Base-by-base conservation (phyloP, 1,140 invertebrate genomes). In the Ephestia elutella region DNA sequence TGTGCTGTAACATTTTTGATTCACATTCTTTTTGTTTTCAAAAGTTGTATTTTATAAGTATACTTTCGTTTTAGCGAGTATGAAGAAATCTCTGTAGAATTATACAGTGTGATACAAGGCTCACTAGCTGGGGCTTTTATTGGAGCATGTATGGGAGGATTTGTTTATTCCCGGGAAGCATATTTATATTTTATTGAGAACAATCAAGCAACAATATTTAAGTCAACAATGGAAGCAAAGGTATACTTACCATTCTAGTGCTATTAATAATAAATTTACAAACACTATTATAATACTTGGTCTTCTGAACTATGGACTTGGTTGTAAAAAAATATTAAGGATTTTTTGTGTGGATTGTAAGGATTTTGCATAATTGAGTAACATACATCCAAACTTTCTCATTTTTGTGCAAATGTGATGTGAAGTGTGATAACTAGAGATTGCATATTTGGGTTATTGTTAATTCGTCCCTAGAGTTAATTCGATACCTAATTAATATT, bases 161-260 rank as follows among this genome's bases (percentile, higher is more conserved):
- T 93, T 65, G 67, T 84, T 11, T 75, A 88, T 66, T 92, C 92
- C n/a, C 87, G 89, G 68, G 67, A 71, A 1, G 90, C 92, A 17
- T 92, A 92, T 65, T 49, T 92, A n/a, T 89, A 92, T 56, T 95
- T 95, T 67, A 92, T 94, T 65, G 90, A 92, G 75, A 93, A 90
- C 54, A 95, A 95, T 88, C 89, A 94, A 85, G 94, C 93, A 8
- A 92, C 93, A 25, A 85, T 87, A 8, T 96, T 94, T 80, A 80
- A 82, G 49, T 91, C 89, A 59, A 92, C 93, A 51, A 78, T 92
- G 9, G 89, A 94, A 62, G 94, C 94, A 2, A 93, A 94, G 86
- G 93, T 93, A 89, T 21, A 15, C 3, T 3, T 15, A 49, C 18
- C n/a, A n/a, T n/a, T n/a, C n/a, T n/a, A 28, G 3, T 8, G 3